Base-by-base conservation (phyloP, 2,888 invertebrate species). In the Helleia helle region DNA sequence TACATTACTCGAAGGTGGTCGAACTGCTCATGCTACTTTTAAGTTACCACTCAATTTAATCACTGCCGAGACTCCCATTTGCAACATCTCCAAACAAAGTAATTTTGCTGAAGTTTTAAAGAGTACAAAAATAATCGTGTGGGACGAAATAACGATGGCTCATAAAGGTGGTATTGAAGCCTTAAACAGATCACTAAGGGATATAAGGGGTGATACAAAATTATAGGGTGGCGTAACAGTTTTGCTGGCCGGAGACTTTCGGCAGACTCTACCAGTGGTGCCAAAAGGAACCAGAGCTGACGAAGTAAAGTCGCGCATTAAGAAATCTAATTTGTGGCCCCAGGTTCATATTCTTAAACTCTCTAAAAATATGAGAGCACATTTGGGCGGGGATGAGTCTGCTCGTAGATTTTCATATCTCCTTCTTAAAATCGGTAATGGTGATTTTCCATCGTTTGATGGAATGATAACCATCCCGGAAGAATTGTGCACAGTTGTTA, bases 21-120 rank as follows among this genome's bases (percentile, higher is more conserved):
- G 28, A 41, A 46, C 45, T 27, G 46, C 46, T 34, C 44, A 44
- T 36, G 42, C 42, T 15, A 41, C 41, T 18, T 46, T 44, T 34
- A 50, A 50, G 36, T 29, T 47, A 36, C 47, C 47, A 40, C 34
- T 49, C 15, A 44, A 47, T 42, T 15, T n/a, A n/a, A n/a, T n/a
- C n/a, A n/a, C n/a, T n/a, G n/a, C n/a, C n/a, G n/a, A n/a, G n/a
- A n/a, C n/a, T n/a, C n/a, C n/a, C n/a, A n/a, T n/a, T n/a, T n/a
- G n/a, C n/a, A n/a, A n/a, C n/a, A n/a, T n/a, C n/a, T 13, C 47
- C 1, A 43, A 46, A 37, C 36, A 47, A 25, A 43, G 38, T 24
- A 37, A 42, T 28, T 26, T 44, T 22, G 46, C 42, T 15, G 13
- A 45, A 38, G 37, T 44, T 8, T 31, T 46, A 4, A 25, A 15